These are phyloP conservation scores for Phainopepla nitens DNA, from an alignment of 2,113 vertebrate genomes.

Conservation along the genomic window DNA sequence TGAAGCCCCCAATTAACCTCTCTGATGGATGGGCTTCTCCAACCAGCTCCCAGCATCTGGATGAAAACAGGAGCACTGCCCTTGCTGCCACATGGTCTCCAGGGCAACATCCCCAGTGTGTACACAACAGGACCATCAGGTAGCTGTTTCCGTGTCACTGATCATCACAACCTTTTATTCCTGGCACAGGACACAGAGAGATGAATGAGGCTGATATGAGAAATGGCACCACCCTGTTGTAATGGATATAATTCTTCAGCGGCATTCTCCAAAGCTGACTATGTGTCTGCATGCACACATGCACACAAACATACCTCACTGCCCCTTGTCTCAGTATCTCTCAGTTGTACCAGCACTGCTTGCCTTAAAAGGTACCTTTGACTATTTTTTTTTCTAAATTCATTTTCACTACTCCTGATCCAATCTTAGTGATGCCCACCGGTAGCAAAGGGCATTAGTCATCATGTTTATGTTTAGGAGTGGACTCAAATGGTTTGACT, in stretches of 20 bases:
- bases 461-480: not conserved
- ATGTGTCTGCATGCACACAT: not conserved
- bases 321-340: not conserved
- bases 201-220: slow-evolving; percentile 51
- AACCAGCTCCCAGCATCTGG: not conserved
- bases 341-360: not conserved
- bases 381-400: not conserved
- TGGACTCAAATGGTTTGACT: not conserved
- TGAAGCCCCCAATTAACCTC: not conserved
- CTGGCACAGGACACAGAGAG: not conserved
- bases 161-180: slow-evolving; percentile 23
- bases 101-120: not conserved
- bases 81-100: not conserved
- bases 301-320: not conserved
- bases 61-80: not conserved
- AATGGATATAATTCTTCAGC: slow-evolving; percentile 31
- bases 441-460: not conserved
- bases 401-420: not conserved
- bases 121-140: slow-evolving; percentile 56
- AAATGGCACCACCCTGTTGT: slow-evolving; percentile 33
- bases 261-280: not conserved
- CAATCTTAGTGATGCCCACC: not conserved
- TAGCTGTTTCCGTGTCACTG: slow-evolving; percentile 12
- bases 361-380: not conserved
- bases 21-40: not conserved